Percentiles rank a stretch among this genome's conserved stretches.
phyloP scores from a whole-genome alignment of 1,140 invertebrate species.

The Notospermus geniculatus region DNA sequence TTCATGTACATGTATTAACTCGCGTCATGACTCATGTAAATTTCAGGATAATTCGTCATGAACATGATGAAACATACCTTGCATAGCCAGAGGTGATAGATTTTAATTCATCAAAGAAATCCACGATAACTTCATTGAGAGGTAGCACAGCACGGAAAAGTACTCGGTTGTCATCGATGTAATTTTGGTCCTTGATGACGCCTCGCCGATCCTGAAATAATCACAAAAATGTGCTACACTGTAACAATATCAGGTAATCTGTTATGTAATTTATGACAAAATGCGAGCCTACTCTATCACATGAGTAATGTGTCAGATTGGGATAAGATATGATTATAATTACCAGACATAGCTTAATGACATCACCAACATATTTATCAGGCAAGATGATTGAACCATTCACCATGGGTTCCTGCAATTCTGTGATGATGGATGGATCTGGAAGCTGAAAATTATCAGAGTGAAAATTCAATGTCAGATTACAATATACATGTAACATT shows the following conservation, averaged over 20 bases:
- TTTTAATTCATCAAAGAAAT: constrained; percentile 93
- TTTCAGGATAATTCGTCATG: too few species aligned
- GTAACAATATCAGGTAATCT: too few species aligned
- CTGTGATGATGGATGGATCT: constrained; percentile 64
- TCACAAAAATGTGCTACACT: constrained; percentile 27
- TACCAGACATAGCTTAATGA: constrained; percentile 57
- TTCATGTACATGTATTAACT: too few species aligned
- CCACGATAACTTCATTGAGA: constrained; percentile 87
- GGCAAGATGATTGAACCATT: constrained; percentile 87
- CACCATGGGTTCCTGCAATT: constrained; percentile 86
- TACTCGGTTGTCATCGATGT: constrained; percentile 79
- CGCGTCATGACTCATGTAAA: too few species aligned
- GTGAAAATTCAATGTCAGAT: too few species aligned
- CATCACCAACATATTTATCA: constrained; percentile 54
- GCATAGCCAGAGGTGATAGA: constrained; percentile 89
- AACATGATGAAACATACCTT: constrained; percentile 40
- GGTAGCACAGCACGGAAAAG: constrained; percentile 83
- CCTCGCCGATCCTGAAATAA: constrained; percentile 72
- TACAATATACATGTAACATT: background rate
- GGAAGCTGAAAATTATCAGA: too few species aligned
- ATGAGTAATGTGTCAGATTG: too few species aligned
- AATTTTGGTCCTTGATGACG: constrained; percentile 67
- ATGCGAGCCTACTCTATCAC: too few species aligned
- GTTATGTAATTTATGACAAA: too few species aligned
- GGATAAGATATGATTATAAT: too few species aligned